These are phyloP conservation scores for Petrocephalus zakoni DNA, from an alignment of 2,113 vertebrate genomes.

Conservation along the genomic window DNA sequence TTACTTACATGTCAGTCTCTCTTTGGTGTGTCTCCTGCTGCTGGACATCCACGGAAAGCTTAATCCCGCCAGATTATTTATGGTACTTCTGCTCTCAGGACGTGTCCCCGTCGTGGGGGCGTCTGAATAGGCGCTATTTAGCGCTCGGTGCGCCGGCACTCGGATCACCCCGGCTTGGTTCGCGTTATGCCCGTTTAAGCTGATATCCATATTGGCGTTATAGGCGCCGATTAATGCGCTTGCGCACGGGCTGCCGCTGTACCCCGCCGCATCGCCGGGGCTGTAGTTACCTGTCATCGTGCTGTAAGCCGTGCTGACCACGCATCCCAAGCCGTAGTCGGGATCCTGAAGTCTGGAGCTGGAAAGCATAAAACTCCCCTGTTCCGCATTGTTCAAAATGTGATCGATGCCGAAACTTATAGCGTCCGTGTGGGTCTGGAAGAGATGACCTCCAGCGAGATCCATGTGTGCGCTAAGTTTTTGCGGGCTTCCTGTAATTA, in stretches of 20 bases:
- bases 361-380: slow-evolving; percentile 85
- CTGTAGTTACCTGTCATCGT: slow-evolving; percentile 64
- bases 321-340: slow-evolving; percentile 80
- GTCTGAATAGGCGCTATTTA: slow-evolving; percentile 66
- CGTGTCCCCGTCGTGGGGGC: slow-evolving; percentile 47
- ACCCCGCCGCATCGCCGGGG: slow-evolving; percentile 67
- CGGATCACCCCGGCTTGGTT: slow-evolving; percentile 81
- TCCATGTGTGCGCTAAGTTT: slow-evolving; percentile 70
- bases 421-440: slow-evolving; percentile 82
- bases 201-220: slow-evolving; percentile 67
- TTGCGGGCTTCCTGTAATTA: not conserved
- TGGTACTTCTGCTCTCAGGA: slow-evolving; percentile 64
- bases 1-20: slow-evolving; percentile 87
- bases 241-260: slow-evolving; percentile 68
- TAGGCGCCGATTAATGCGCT: slow-evolving; percentile 63
- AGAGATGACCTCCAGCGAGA: slow-evolving; percentile 74
- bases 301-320: slow-evolving; percentile 74
- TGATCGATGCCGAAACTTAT: slow-evolving; percentile 98
- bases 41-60: slow-evolving; percentile 99
- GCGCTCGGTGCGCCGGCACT: slow-evolving; percentile 87
- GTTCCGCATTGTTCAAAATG: slow-evolving; percentile 88
- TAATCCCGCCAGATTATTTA: slow-evolving; percentile 73
- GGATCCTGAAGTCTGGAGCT: slow-evolving; percentile 78
- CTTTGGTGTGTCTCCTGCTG: slow-evolving; percentile 95
- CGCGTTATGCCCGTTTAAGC: slow-evolving; percentile 63